Evolutionary conservation across 2,113 vertebrate genomes (phyloP).

Genomic region (Perccottus glenii): DNA sequence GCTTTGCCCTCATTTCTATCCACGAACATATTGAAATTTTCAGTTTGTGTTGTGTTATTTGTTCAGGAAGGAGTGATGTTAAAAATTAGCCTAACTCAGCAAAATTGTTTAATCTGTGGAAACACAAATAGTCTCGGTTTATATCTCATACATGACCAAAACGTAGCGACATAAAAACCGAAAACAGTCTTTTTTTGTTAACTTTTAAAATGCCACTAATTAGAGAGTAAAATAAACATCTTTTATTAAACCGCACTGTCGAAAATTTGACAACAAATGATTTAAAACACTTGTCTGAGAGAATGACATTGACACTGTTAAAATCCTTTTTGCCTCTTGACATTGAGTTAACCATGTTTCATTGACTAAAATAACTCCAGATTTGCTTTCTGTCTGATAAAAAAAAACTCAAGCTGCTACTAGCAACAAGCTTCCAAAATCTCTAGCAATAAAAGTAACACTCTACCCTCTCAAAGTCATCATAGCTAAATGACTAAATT

Average conservation of each 20-base stretch:
- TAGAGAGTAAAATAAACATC: too few relatives aligned
- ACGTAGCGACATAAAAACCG: too few relatives aligned
- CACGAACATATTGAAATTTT: conserved; percentile 13
- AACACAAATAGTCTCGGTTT: not conserved
- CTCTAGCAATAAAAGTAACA: conserved; percentile 26
- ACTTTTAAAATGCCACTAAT: too few relatives aligned
- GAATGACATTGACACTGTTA: not conserved
- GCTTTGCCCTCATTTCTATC: conserved; percentile 13
- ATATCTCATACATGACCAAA: too few relatives aligned
- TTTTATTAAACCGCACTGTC: too few relatives aligned
- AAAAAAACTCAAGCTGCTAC: conserved; percentile 53
- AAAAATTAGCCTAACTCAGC: conserved; percentile 17
- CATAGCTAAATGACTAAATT: conserved; percentile 9
- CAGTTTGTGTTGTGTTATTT: conserved; percentile 18
- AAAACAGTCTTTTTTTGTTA: too few relatives aligned
- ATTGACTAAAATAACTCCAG: conserved; percentile 46
- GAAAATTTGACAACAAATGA: too few relatives aligned
- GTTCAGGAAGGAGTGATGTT: conserved; percentile 12
- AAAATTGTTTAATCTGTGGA: conserved; percentile 16
- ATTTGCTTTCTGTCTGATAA: conserved; percentile 47
- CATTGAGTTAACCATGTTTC: conserved; percentile 51
- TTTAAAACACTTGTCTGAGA: not conserved
- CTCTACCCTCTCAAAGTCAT: conserved; percentile 4
- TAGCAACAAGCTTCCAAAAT: conserved; percentile 53
- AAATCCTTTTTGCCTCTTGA: conserved; percentile 21